Base-by-base conservation (phyloP, 2,113 vertebrate genomes). In the Uropsilus gracilis region DNA sequence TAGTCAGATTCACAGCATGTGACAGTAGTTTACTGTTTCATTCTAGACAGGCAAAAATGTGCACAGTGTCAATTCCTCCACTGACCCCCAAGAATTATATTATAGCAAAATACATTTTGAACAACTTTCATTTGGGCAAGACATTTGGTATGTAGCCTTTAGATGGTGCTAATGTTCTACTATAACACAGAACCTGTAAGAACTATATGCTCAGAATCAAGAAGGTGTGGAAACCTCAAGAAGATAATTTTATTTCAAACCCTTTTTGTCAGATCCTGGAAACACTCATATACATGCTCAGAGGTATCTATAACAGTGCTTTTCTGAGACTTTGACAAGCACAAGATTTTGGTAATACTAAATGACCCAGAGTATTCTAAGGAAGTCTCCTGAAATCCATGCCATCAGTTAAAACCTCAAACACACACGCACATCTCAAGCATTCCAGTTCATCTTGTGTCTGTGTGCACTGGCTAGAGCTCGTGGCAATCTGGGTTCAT, bases 161-260 rank as follows among this genome's bases (percentile, higher is more conserved):
- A 98, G 98, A 93, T 98, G 98, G 98, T 97, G 97, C 97, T 98
- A 95, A 83, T 66, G 92, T 12, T 96, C 97, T 86, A 0, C 84
- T 71, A 26, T 59, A 92, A 87, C 8, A 61, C 22, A 91, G 20
- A 69, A 28, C n/a, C 61, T 90, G 68, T 50, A 82, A 26, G 26
- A 46, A 61, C 20, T 71, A 34, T 44, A 55, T 83, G 24, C 59
- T 90, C 8, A 63, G 66, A 94, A 90, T 94, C 64, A 77, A 69
- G 48, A 17, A 34, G 30, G 28, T 82, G 18, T 92, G 78, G 37
- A 71, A 10, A 59, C 30, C 30, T 77, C 18, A 66, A 88, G 68
- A 69, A 57, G 12, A 16, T 85, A 63, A 9, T 48, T 93, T 8
- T 53, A 73, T 84, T 78, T 82, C 75, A 89, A 46, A 64, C 16